Percentiles rank a stretch among this genome's conserved stretches.
These are phyloP conservation scores for Syngnathus acus DNA, from an alignment of 2,797 vertebrate species.

Conservation along the genomic window DNA sequence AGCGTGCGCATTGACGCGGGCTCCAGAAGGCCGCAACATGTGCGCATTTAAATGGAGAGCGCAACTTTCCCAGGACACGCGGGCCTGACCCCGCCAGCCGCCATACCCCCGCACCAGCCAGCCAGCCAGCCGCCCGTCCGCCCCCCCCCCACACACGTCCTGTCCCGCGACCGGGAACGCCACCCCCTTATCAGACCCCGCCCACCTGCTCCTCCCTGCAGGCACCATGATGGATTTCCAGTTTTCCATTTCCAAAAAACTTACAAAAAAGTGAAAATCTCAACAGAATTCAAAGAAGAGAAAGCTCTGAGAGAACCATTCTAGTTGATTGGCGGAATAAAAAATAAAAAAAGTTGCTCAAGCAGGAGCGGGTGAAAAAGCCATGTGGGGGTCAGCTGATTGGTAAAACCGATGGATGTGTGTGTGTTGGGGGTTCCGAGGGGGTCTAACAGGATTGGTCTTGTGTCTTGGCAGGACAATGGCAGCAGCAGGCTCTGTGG, in stretches of 20 bases:
- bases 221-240: constrained; percentile 26
- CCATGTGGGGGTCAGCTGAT: constrained; percentile 55
- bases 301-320: no score
- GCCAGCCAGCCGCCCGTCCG: constrained; percentile 15
- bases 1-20: constrained; percentile 63
- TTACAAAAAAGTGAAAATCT: not conserved
- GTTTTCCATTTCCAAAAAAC: not conserved
- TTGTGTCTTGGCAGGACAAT: constrained; percentile 60
- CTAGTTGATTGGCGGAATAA: no score
- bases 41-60: constrained; percentile 74
- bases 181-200: constrained; percentile 18
- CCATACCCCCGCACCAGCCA: constrained; percentile 23
- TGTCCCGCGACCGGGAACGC: constrained; percentile 24
- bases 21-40: constrained; percentile 77
- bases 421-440: constrained; percentile 17
- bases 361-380: constrained; percentile 16
- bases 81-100: constrained; percentile 71
- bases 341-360: constrained; percentile 35
- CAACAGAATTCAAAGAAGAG: not conserved
- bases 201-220: constrained; percentile 43
- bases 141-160: not conserved
- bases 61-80: constrained; percentile 76
- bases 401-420: constrained; percentile 57
- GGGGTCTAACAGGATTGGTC: constrained; percentile 49
- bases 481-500: constrained; percentile 23